Evolutionary conservation across 2,113 vertebrate genomes (phyloP).

Genomic region (Lasiurus borealis): DNA sequence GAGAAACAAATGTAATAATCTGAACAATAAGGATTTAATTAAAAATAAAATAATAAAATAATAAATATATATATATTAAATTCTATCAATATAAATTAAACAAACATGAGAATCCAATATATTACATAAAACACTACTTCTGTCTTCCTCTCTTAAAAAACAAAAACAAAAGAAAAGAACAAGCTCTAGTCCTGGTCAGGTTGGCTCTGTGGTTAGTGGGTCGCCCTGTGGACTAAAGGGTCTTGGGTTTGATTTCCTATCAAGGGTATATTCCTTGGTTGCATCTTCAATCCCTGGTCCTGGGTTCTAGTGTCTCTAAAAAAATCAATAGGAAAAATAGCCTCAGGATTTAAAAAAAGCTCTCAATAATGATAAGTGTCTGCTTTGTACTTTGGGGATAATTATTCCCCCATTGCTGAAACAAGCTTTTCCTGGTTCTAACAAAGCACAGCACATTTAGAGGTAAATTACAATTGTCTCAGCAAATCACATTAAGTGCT

Average conservation of each 20-base stretch:
- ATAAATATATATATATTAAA: neutral
- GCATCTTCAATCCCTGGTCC: no score
- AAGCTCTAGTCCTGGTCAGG: no score
- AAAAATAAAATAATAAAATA: no score
- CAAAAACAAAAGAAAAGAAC: neutral
- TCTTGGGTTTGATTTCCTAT: no score
- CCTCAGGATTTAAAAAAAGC: no score
- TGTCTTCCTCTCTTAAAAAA: neutral
- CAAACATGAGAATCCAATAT: neutral
- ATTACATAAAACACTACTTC: neutral
- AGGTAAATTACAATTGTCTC: constrained; percentile 57
- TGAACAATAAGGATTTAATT: no score
- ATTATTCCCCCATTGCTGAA: constrained; percentile 67
- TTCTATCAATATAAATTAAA: neutral
- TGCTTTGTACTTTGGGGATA: constrained; percentile 34
- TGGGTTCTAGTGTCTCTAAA: no score
- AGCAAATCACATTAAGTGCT: constrained; percentile 60
- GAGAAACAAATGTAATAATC: no score
- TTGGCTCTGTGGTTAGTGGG: no score
- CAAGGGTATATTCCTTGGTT: no score
- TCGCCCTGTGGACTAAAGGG: no score
- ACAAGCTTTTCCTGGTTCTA: constrained; percentile 57
- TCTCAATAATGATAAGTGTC: constrained; percentile 33
- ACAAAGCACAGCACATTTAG: constrained; percentile 64
- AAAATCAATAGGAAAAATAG: no score